Evolutionary conservation across 2,113 vertebrate species (phyloP).

Genomic region (Geothlypis trichas): DNA sequence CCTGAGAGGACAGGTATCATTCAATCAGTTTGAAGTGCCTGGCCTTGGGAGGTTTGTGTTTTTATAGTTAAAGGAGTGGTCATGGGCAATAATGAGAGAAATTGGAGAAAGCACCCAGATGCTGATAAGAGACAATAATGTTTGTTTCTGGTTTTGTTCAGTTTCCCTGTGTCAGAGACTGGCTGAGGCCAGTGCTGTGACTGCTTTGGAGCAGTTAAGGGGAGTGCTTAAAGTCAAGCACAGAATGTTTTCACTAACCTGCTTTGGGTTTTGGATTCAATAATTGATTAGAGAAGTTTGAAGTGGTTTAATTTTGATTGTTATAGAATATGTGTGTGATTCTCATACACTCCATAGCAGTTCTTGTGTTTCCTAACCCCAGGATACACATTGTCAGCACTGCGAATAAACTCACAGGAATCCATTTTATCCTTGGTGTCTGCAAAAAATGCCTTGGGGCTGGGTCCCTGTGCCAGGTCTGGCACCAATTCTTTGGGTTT

Average conservation of each 20-base stretch:
- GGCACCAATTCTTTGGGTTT: not conserved
- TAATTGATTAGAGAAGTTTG: not conserved
- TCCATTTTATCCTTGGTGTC: not conserved
- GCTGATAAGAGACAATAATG: not conserved
- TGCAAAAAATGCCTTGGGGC: not conserved
- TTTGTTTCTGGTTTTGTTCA: not conserved
- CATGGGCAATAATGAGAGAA: not conserved
- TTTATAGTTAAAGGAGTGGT: not conserved
- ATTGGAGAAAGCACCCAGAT: not conserved
- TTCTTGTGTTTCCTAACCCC: not conserved
- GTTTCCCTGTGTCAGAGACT: not conserved
- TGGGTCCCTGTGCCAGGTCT: not conserved
- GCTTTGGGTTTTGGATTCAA: not conserved
- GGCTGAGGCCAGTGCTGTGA: not conserved
- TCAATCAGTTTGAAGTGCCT: not conserved
- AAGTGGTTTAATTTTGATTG: not conserved
- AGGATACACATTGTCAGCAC: not conserved
- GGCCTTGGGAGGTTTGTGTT: not conserved
- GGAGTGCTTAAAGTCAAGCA: not conserved
- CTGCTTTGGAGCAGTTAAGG: not conserved
- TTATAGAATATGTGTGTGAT: not conserved
- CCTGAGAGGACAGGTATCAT: not conserved
- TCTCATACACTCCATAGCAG: not conserved
- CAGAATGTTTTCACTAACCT: not conserved
- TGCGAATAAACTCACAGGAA: not conserved